Evolutionary conservation across 2,113 vertebrate species (phyloP), one percentile per base, ranked within the genome.

Genomic region (Ancistrus triradiatus): DNA sequence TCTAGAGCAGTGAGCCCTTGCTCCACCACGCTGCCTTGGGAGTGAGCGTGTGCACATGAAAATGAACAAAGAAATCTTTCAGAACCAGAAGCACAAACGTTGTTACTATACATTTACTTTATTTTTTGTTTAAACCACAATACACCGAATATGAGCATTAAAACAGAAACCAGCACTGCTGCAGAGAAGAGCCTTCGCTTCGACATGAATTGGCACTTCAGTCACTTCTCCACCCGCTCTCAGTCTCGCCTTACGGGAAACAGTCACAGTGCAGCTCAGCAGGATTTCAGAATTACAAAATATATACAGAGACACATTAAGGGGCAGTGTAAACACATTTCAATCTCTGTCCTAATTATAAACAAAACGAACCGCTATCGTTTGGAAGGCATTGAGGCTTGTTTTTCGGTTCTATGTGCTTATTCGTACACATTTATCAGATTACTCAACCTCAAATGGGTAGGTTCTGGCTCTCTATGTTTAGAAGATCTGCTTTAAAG

Each of bases 41-140:
- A n/a, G n/a, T n/a, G n/a, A n/a, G n/a, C n/a, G n/a, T n/a, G n/a
- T n/a, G n/a, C n/a, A n/a, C n/a, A n/a, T n/a, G n/a, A n/a, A n/a
- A n/a, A n/a, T n/a, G n/a, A n/a, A n/a, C n/a, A n/a, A n/a, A n/a
- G n/a, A n/a, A n/a, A n/a, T n/a, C n/a, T n/a, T n/a, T n/a, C n/a
- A n/a, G n/a, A n/a, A n/a, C n/a, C n/a, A n/a, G n/a, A n/a, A n/a
- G n/a, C n/a, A n/a, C n/a, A n/a, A n/a, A n/a, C n/a, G n/a, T n/a
- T n/a, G n/a, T n/a, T n/a, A n/a, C n/a, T n/a, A n/a, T n/a, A n/a
- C n/a, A 35, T 22, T 27, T 6, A 2, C 44, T 65, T 66, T 50
- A 66, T 67, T 72, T 28, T 19, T 35, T 58, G 42, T 59, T 73
- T 19, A 43, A 56, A 73, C 27, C 42, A 65, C 60, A 69, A 60